Evolutionary conservation across 2,797 vertebrate genomes (phyloP).

Genomic region (Amblyopsis hoosieri): DNA sequence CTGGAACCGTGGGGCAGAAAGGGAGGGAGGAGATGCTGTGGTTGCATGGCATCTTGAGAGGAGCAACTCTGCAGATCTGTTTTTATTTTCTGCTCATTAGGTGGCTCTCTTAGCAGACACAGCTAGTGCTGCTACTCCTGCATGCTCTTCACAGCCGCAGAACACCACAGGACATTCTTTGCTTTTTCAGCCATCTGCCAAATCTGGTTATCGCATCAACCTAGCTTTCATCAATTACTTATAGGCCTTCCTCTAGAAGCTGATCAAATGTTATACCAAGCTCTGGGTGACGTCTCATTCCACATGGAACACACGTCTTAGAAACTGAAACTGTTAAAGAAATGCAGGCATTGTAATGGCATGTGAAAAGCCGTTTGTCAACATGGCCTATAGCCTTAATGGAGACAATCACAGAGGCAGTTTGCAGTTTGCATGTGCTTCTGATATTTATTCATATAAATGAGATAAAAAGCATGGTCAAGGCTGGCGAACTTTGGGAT

Average conservation of each 20-base stretch:
- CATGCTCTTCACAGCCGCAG: constrained; percentile 45
- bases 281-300: constrained; percentile 21
- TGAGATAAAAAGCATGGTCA: neutral
- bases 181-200: constrained; percentile 53
- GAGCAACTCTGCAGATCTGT: constrained; percentile 58
- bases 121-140: constrained; percentile 32
- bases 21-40: constrained; percentile 38
- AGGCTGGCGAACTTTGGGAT: neutral
- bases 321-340: constrained; percentile 50
- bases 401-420: constrained; percentile 44
- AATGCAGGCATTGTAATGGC: constrained; percentile 62
- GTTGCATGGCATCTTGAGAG: constrained; percentile 64
- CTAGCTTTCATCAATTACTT: constrained; percentile 75
- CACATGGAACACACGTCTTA: constrained; percentile 24
- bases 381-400: constrained; percentile 30
- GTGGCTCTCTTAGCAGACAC: constrained; percentile 30
- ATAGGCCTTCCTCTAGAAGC: constrained; percentile 41
- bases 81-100: constrained; percentile 69
- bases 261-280: constrained; percentile 43
- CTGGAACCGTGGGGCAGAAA: constrained; percentile 29
- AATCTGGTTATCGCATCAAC: constrained; percentile 69
- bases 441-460: neutral
- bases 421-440: neutral
- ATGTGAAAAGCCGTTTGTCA: constrained; percentile 46
- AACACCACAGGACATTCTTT: constrained; percentile 32